These are phyloP conservation scores for Cassiopea xamachana DNA, from an alignment of 30 jellyfish, hydroid and myxozoan genomes.

Conservation along the genomic window DNA sequence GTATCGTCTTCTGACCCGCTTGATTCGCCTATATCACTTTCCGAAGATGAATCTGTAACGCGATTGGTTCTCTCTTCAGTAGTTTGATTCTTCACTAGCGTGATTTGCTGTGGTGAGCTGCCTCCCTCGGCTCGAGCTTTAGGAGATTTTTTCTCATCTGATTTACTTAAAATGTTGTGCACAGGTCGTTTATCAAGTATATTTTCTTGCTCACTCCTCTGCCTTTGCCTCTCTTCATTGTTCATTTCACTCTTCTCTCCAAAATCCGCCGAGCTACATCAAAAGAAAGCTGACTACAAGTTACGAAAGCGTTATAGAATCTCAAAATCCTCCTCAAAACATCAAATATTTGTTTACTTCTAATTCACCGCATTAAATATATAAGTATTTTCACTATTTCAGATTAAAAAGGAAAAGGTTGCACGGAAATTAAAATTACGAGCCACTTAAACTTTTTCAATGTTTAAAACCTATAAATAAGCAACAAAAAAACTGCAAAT, in stretches of 20 bases:
- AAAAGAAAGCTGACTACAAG: background rate
- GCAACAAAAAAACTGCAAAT: no score
- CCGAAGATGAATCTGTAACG: slow-evolving; percentile 2
- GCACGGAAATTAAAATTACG: no score
- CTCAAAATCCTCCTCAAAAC: no score
- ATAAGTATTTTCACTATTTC: no score
- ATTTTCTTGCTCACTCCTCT: background rate
- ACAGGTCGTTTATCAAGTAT: background rate
- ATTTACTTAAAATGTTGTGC: background rate
- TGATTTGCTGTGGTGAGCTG: background rate
- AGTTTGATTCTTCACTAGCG: background rate
- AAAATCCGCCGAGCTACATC: background rate
- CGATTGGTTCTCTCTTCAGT: background rate
- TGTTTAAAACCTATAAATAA: no score
- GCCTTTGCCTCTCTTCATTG: background rate
- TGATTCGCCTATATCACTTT: slow-evolving; percentile 25
- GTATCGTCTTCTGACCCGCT: slow-evolving; percentile 48
- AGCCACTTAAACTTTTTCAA: no score
- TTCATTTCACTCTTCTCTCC: background rate
- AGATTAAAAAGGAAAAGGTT: no score
- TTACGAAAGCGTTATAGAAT: no score
- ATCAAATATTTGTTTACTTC: no score
- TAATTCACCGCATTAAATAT: no score
- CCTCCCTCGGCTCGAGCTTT: background rate
- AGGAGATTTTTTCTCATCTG: background rate